Evolutionary conservation across 2,113 vertebrate genomes (phyloP).

Genomic region (Macroglossus sobrinus): DNA sequence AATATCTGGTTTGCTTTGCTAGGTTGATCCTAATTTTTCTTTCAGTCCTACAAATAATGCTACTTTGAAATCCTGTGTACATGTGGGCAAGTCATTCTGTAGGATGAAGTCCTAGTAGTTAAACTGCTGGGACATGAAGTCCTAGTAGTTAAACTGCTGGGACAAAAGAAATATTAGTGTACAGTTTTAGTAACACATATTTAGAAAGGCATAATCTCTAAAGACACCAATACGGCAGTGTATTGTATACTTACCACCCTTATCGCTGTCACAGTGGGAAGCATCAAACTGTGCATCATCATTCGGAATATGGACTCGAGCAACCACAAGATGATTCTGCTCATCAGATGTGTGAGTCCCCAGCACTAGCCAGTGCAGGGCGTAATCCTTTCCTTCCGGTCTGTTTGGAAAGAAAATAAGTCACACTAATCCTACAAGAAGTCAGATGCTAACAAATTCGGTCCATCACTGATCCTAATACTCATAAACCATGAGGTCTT

Average conservation of each 20-base stretch:
- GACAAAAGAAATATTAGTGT: neutral
- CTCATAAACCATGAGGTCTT: neutral
- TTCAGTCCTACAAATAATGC: neutral
- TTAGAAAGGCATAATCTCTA: neutral
- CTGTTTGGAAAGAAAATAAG: constrained; percentile 78
- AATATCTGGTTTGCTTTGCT: neutral
- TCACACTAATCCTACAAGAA: constrained; percentile 24
- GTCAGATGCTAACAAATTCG: constrained; percentile 35
- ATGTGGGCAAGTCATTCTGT: neutral
- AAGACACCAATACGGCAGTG: neutral
- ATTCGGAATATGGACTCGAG: constrained; percentile 94
- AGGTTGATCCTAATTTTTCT: neutral
- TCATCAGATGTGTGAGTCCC: constrained; percentile 95
- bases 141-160: neutral
- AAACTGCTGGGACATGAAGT: neutral
- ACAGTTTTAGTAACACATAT: neutral
- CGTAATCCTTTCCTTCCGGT: constrained; percentile 94
- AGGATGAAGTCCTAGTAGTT: neutral
- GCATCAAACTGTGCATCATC: constrained; percentile 93
- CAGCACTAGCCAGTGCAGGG: constrained; percentile 91
- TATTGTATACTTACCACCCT: constrained; percentile 87
- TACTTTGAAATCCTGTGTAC: neutral
- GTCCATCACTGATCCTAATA: neutral
- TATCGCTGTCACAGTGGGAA: constrained; percentile 92
- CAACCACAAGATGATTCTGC: constrained; percentile 96